Evolutionary conservation across 1,140 invertebrate species (phyloP).

Genomic region (Pemphigus obesinymphae): DNA sequence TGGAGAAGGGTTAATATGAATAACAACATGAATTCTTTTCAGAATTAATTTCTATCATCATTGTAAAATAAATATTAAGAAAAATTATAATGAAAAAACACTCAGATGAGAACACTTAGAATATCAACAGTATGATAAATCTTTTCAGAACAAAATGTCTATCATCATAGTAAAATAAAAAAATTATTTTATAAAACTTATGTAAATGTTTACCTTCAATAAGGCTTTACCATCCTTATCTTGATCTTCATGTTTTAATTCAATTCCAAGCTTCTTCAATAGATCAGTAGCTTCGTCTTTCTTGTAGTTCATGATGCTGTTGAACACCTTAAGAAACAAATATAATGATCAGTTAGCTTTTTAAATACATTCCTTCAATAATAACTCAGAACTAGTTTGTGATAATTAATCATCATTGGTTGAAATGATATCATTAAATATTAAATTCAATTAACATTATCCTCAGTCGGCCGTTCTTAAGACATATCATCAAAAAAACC

Average conservation of each 20-base stretch:
- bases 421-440: neutral
- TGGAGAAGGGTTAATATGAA: neutral
- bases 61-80: neutral
- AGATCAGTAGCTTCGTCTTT: slow-evolving; percentile 89
- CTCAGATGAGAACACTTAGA: neutral
- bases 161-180: neutral
- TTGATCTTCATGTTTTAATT: slow-evolving; percentile 88
- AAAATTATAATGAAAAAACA: too few relatives aligned
- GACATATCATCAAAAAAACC: neutral
- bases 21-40: neutral
- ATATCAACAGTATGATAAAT: neutral
- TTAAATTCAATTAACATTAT: neutral
- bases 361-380: neutral
- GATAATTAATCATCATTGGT: slow-evolving; percentile 20
- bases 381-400: slow-evolving; percentile 24
- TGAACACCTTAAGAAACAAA: slow-evolving; percentile 66
- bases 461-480: slow-evolving; percentile 2
- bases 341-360: neutral
- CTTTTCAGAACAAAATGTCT: neutral
- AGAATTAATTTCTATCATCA: neutral
- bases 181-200: neutral
- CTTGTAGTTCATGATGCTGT: slow-evolving; percentile 96
- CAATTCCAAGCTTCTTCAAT: slow-evolving; percentile 84
- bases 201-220: slow-evolving; percentile 61
- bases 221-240: slow-evolving; percentile 92